Base-by-base conservation (phyloP, 64 coral and sea anemone species). In the Porites australiensis region DNA sequence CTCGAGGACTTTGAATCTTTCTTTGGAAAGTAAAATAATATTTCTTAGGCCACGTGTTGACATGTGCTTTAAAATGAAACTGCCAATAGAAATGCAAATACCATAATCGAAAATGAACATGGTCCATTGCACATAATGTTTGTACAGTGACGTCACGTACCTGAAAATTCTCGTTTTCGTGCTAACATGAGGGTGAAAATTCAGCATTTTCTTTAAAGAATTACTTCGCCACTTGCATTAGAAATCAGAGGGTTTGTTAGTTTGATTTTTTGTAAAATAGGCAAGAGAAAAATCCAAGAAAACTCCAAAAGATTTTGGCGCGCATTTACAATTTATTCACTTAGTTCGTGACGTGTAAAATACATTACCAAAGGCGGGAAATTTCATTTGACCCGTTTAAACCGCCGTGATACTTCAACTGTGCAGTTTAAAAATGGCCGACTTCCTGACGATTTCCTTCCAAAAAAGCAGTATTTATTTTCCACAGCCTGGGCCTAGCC, bases 391-490 rank as follows among this genome's bases (percentile, higher is more conserved):
- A 50, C 70, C 75, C 47, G 54, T 86, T 86, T 88, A 88, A 94
- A 94, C 72, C 49, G 64, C 86, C 92, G 71, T 79, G 37, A 64
- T 44, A 49, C 64, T 65, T 49, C 45, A 66, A 53, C 65, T 18
- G 68, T 48, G 79, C 79, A 47, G 79, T 96, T 96, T 96, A 96
- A 96, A 96, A 93, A 96, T 96, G 95, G 95, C 95, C 87, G 95
- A 96, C 64, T 92, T 96, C 61, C 66, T 96, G 48, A 93, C 95
- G 13, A 96, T 96, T 82, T 93, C 92, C 70, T 81, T 96, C 48
- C 92, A 96, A 63, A 96, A 96, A 88, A 96, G 91, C 47, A 91
- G 91, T 9, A 96, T 96, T 79, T 96, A 94, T 88, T 96, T 94
- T 88, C 95, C 95, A 5, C 92, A 96, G 45, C 92, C 91, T 5